A percentile compares a stretch with the other conserved stretches of the same genome.
phyloP scores from a whole-genome alignment of 1,140 invertebrate species.

The Macrobrachium nipponense region DNA sequence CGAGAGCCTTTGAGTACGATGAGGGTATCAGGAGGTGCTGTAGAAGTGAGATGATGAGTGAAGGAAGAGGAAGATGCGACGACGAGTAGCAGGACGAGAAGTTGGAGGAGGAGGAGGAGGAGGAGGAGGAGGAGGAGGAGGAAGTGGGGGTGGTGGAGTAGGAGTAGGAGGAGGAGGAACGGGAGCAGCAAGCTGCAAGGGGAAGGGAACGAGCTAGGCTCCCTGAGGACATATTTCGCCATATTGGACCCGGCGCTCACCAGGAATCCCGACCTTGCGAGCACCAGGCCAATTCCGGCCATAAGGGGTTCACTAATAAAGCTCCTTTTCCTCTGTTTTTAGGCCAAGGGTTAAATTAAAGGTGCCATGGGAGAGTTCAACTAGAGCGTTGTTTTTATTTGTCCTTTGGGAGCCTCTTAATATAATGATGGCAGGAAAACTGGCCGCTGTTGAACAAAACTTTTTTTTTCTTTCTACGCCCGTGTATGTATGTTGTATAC shows the following conservation, averaged over 20 bases:
- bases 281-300: background rate
- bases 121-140: background rate
- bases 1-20: background rate
- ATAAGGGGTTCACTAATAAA: background rate
- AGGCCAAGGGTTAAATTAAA: constrained; percentile 30
- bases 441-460: constrained; percentile 28
- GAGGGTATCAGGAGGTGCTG: background rate
- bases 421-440: constrained; percentile 33
- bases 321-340: background rate
- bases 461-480: background rate
- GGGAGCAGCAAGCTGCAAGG: background rate
- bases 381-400: constrained; percentile 25
- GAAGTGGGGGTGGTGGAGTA: background rate
- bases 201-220: background rate
- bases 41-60: background rate
- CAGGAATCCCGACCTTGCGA: constrained; percentile 17
- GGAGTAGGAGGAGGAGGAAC: background rate
- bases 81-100: background rate
- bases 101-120: background rate
- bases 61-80: background rate
- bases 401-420: constrained; percentile 34
- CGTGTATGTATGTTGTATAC: background rate
- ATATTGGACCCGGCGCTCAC: constrained; percentile 15
- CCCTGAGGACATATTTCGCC: constrained; percentile 38
- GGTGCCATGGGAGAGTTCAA: constrained; percentile 28